Base-by-base conservation (phyloP, 2,888 invertebrate genomes). In the Adelognathus sp. region DNA sequence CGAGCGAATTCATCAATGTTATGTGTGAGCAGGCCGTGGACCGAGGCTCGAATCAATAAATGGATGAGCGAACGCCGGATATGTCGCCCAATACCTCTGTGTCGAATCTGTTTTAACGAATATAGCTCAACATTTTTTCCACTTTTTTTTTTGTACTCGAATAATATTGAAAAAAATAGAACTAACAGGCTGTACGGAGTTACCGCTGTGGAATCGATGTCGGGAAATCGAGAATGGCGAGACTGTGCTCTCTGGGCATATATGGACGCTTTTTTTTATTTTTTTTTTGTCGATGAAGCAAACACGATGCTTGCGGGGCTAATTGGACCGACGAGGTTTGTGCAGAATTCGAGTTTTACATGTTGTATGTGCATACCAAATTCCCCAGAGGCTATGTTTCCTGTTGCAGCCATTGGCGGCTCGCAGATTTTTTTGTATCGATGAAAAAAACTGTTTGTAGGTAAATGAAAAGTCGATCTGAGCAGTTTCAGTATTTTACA, bases 1-100 rank as follows among this genome's bases (percentile, higher is more conserved):
- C 54, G 54, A 46, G 36, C 61, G 70, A 64, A 76, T 64, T 29
- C 27, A 56, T 54, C 56, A 56, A 64, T 58, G 24, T 44, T 24
- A 6, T 14, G 11, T 36, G 4, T 14, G 64, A 14, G 24, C 36
- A 18, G 21, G 18, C n/a, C 6, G n/a, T n/a, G n/a, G n/a, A n/a
- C 11, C 18, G 31, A 16, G 11, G 1, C 18, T 6, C 27, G 39
- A 50, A 66, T 64, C 70, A 41, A 72, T 72, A 27, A 60, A 61
- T 66, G 52, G 52, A 66, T 52, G 52, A 52, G 39, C 21, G 5
- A 9, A 46, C 9, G 21, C 9, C 9, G 14, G 16, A 31, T 31
- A 9, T 9, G 46, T n/a, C 46, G 21, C 7, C 46, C 1, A 2
- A 3, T 46, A 9, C 21, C 7, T 46, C 11, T 9, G 21, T 11